phyloP scores from a whole-genome alignment of 2,113 vertebrate species.

The Rousettus leschenaultii region DNA sequence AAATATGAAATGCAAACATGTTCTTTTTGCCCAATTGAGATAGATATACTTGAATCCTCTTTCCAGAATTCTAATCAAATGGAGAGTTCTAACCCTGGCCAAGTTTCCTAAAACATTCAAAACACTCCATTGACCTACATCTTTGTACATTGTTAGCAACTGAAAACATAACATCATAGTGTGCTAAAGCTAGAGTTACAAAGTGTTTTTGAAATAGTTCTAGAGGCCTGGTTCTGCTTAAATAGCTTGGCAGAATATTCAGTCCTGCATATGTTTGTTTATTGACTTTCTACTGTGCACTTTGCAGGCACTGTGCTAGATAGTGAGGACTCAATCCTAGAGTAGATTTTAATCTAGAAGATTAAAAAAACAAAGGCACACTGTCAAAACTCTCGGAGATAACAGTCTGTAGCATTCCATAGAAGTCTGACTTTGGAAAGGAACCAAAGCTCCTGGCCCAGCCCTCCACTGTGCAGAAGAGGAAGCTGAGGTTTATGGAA shows the following conservation, averaged over 20 bases:
- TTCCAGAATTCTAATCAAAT: constrained; percentile 39
- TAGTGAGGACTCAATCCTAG: neutral
- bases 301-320: neutral
- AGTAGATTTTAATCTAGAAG: constrained; percentile 13
- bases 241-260: neutral
- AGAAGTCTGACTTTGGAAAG: neutral
- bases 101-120: constrained; percentile 32
- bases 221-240: neutral
- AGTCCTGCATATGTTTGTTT: neutral
- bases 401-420: neutral
- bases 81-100: neutral
- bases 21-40: neutral
- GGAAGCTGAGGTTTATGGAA: neutral
- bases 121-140: constrained; percentile 26
- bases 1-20: constrained; percentile 19
- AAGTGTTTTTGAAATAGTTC: constrained; percentile 1
- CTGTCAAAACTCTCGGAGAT: neutral
- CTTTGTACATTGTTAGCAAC: neutral
- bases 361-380: neutral
- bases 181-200: neutral
- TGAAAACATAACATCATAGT: neutral
- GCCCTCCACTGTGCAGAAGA: neutral
- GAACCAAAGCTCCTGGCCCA: neutral
- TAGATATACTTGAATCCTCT: neutral
- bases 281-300: neutral